Evolutionary conservation across 2,113 vertebrate genomes (phyloP), one percentile per base, ranked within the genome.

Genomic region (Porphyrio hochstetteri): DNA sequence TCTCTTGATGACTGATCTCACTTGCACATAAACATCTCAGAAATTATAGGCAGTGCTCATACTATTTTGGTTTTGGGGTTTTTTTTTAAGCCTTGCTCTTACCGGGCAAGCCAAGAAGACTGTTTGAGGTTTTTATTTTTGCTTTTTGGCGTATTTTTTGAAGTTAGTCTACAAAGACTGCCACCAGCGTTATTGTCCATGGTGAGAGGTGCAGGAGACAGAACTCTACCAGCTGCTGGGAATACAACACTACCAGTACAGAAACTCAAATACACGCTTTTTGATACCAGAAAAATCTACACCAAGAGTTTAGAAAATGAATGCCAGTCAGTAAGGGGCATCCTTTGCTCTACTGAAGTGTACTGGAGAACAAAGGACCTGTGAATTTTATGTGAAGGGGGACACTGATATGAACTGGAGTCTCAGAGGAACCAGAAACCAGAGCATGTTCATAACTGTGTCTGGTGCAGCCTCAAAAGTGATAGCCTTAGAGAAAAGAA

Each of bases 391-490:
- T 86, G 78, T 94, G 95, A 95, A 96, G 71, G 80, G 97, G 96
- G 67, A 91, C 88, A 87, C 25, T 85, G 70, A 92, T 95, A 96
- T 95, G 94, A 96, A 96, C 95, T 92, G 70, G 48, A 76, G 78
- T 94, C 93, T 96, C 96, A 97, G 81, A 65, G 85, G 70, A 97
- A 94, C 83, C 85, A 97, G 90, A 97, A 97, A 96, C 87, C 52
- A 83, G 95, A 95, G 75, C 79, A 68, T 81, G 90, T 56, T 97
- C 80, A 7, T 92, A 95, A 71, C 85, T 90, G 36, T 97, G 94
- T 96, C 96, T 98, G 97, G 97, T 97, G 94, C 96, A 97, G 96
- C 86, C 97, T 97, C 13, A 60, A 96, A 97, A 97, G 93, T 97
- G 93, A 98, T 90, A 97, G 95, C 94, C 97, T 98, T 95, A 97